A percentile compares a stretch with the other conserved stretches of the same genome.
Conservation (phyloP, 1,140 invertebrate species). For the Cherax destructor region DNA sequence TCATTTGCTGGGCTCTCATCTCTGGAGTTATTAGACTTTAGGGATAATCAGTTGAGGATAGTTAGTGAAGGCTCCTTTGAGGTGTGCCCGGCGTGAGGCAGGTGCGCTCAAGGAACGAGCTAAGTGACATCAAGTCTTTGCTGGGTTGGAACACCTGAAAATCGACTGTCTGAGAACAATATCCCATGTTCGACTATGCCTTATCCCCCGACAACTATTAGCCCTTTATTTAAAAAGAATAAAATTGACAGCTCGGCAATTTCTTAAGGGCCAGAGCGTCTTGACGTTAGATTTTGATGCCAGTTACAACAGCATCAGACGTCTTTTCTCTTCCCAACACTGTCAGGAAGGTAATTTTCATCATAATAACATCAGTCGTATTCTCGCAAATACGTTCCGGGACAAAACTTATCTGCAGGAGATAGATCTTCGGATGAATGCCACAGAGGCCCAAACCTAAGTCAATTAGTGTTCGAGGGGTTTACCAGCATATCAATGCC, state of each 20-base stretch:
- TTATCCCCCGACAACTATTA: constrained; percentile 92
- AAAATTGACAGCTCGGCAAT: constrained; percentile 83
- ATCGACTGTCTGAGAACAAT: constrained; percentile 92
- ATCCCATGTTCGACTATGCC: constrained; percentile 91
- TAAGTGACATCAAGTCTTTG: constrained; percentile 90
- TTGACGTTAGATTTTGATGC: constrained; percentile 86
- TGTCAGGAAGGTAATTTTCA: constrained; percentile 91
- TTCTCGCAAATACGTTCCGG: constrained; percentile 88
- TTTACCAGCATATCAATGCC: constrained; percentile 83
- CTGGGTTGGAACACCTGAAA: constrained; percentile 87
- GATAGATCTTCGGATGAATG: constrained; percentile 92
- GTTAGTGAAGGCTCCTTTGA: constrained; percentile 86
- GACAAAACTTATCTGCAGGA: constrained; percentile 88
- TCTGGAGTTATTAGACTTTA: constrained; percentile 84
- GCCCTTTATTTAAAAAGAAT: constrained; percentile 86
- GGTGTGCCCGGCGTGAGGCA: constrained; percentile 87
- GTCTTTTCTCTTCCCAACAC: constrained; percentile 91
- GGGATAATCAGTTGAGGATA: constrained; percentile 74
- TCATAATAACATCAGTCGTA: constrained; percentile 88
- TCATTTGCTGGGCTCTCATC: constrained; percentile 74
- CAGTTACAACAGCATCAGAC: constrained; percentile 89
- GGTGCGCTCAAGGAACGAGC: constrained; percentile 90
- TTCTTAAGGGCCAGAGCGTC: constrained; percentile 85
- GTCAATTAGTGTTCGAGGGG: constrained; percentile 86
- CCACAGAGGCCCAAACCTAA: constrained; percentile 83